Base-by-base conservation (phyloP, 1,140 invertebrate genomes). In the Oscheius sp. region DNA sequence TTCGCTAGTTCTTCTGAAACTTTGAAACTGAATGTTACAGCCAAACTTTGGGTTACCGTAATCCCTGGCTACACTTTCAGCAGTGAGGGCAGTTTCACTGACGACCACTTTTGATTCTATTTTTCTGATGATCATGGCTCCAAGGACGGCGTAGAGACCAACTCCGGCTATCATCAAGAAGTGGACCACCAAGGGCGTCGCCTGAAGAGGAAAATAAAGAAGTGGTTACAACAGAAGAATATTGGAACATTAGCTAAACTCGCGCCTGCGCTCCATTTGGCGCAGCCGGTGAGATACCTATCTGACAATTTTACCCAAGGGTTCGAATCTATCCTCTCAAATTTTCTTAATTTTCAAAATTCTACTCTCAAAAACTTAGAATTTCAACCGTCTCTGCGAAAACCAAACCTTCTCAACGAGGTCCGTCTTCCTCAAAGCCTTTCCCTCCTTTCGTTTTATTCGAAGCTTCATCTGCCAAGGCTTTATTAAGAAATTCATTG, bases 151-250 rank as follows among this genome's bases (percentile, higher is more conserved):
- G 34, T 74, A 74, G 1, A 38, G 32, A 32, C 72, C 72, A 1
- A 74, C 72, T 34, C 63, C 49, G 18, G 46, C 66, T 35, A 74
- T 74, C 72, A 74, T 74, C 0, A 74, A 38, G 46, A 74, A 36
- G 45, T 74, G 72, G 13, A 74, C 72, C 26, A 68, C 68, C 10
- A 74, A 42, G 3, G 72, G 65, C 2, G 64, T 74, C 13, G 72
- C 72, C 72, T 74, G 59, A 13, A 67, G 28, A 45, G 13, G 29
- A 63, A 23, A 55, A 55, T 55, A 4, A 13, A 13, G n/a, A 55
- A 15, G 15, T 55, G 49, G 7, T 55, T 7, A 26, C 15, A 55
- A 13, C 7, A 20, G 49, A 42, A 42, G 38, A 55, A 55, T 55
- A 4, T 7, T 7, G 49, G 49, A 20, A 23, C 49, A 55, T 55